phyloP scores from a whole-genome alignment of 2,113 vertebrate species.

The Acrocephalus arundinaceus region DNA sequence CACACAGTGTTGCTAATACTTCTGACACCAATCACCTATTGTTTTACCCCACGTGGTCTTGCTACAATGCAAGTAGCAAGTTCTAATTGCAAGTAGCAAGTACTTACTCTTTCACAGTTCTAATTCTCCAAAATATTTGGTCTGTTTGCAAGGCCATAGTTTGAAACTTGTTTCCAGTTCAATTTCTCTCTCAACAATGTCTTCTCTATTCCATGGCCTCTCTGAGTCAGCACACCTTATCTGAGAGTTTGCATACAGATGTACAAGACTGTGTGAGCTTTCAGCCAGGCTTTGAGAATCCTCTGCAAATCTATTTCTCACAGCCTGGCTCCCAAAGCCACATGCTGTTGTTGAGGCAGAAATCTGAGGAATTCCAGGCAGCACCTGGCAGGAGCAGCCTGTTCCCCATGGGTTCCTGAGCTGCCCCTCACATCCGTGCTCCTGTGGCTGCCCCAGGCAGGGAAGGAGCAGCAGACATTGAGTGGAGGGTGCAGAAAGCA shows the following conservation, averaged over 20 bases:
- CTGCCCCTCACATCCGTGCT: not conserved
- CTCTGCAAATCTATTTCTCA: not conserved
- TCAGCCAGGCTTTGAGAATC: not conserved
- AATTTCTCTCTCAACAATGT: not conserved
- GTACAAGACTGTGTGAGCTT: not conserved
- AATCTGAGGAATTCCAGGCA: not conserved
- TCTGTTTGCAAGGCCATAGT: not conserved
- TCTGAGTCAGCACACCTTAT: not conserved
- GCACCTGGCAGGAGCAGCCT: not conserved
- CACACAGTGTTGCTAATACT: not conserved
- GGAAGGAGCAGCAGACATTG: not conserved
- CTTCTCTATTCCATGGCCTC: not conserved
- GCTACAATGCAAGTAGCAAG: not conserved
- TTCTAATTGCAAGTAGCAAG: no score
- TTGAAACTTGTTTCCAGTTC: not conserved
- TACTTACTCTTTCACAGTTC: not conserved
- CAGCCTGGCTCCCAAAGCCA: not conserved
- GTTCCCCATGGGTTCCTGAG: not conserved
- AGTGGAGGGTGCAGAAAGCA: not conserved
- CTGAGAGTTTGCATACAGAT: not conserved
- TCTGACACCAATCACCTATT: not conserved
- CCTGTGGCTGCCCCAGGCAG: not conserved
- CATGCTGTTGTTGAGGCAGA: not conserved
- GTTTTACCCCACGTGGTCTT: not conserved
- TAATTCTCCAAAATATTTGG: not conserved